These are phyloP conservation scores for Sturnus vulgaris DNA, from an alignment of 2,113 vertebrate species.

Conservation along the genomic window DNA sequence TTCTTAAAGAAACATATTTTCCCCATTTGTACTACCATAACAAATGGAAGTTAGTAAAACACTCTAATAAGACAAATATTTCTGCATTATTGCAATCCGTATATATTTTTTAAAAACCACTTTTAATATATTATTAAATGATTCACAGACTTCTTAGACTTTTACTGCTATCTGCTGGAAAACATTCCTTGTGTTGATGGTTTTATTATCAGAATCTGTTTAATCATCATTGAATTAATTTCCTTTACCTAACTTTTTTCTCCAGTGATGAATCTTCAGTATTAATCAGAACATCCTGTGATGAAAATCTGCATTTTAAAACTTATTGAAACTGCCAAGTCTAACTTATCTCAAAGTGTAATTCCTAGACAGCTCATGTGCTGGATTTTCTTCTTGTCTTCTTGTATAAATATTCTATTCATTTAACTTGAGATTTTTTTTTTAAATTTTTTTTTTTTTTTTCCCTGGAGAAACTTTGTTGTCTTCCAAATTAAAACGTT, in stretches of 20 bases:
- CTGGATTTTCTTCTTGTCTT: constrained; percentile 19
- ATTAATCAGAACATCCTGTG: background rate
- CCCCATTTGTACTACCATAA: background rate
- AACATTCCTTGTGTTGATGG: background rate
- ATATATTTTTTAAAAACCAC: background rate
- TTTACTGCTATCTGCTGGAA: background rate
- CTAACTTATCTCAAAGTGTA: background rate
- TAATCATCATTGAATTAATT: background rate
- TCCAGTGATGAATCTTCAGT: background rate
- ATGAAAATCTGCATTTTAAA: constrained; percentile 26
- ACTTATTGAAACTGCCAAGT: background rate
- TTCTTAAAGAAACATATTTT: background rate
- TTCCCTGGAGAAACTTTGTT: background rate
- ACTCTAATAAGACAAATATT: background rate
- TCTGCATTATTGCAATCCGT: background rate
- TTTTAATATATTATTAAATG: background rate
- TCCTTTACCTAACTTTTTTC: background rate
- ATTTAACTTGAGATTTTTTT: background rate
- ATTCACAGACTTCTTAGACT: background rate
- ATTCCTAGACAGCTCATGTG: background rate
- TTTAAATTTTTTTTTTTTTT: background rate
- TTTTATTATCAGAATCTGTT: background rate
- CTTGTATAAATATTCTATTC: background rate
- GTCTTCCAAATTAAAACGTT: background rate
- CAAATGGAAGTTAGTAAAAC: background rate